phyloP scores from a whole-genome alignment of 2,113 vertebrate genomes.

The Coregonus clupeaformis region DNA sequence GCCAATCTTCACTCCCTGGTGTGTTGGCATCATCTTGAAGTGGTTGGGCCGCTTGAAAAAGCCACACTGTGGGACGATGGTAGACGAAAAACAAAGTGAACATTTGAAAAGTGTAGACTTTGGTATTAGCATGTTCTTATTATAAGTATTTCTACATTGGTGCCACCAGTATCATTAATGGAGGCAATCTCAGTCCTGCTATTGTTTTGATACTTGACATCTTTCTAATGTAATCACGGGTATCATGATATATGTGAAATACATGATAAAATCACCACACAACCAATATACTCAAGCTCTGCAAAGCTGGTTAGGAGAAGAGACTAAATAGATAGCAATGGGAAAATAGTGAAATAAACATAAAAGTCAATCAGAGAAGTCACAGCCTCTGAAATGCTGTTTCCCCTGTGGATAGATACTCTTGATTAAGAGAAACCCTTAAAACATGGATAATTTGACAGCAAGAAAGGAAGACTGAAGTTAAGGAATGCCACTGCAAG shows the following conservation, averaged over 20 bases:
- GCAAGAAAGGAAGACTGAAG: background rate
- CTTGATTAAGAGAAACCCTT: too few relatives aligned
- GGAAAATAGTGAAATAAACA: too few relatives aligned
- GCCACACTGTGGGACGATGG: conserved; percentile 71
- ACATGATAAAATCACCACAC: too few relatives aligned
- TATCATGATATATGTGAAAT: background rate
- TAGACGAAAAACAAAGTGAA: background rate
- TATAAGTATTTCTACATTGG: background rate
- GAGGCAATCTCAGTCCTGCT: too few relatives aligned
- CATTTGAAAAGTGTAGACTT: background rate
- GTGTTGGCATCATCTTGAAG: conserved; percentile 77
- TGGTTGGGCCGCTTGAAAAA: conserved; percentile 79
- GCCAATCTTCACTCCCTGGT: conserved; percentile 81
- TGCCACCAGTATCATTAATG: too few relatives aligned
- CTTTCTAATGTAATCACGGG: background rate
- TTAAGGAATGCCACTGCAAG: background rate
- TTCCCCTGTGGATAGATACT: too few relatives aligned
- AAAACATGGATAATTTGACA: background rate
- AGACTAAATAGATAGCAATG: too few relatives aligned
- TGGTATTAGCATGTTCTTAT: background rate
- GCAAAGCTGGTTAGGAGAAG: too few relatives aligned
- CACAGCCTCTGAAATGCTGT: too few relatives aligned
- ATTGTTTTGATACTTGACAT: background rate
- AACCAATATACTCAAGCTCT: too few relatives aligned
- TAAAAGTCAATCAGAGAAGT: too few relatives aligned